Conservation (phyloP, 2,888 invertebrate species). For the Apotomis betuletana region DNA sequence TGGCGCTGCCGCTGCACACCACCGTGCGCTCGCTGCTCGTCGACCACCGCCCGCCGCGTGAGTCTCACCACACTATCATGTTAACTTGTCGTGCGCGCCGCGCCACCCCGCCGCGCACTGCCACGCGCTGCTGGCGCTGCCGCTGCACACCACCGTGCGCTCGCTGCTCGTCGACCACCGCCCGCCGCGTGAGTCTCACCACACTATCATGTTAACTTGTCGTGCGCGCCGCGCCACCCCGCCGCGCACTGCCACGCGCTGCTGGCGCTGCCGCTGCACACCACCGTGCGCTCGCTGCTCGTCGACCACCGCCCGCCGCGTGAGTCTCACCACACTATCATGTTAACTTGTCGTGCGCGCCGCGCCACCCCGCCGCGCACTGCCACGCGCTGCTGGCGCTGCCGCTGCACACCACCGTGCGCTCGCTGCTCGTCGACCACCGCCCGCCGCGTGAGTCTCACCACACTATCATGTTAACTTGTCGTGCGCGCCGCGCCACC, state of each 20-base stretch:
- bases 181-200: constrained; percentile 36
- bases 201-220: background rate
- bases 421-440: constrained; percentile 23
- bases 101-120: constrained; percentile 78
- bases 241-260: constrained; percentile 89
- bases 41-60: constrained; percentile 75
- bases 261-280: constrained; percentile 89
- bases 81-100: too few relatives aligned
- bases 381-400: constrained; percentile 78
- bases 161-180: too few relatives aligned
- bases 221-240: constrained; percentile 46
- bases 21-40: constrained; percentile 89
- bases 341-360: background rate
- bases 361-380: constrained; percentile 83
- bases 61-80: constrained; percentile 30
- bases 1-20: constrained; percentile 89
- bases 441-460: constrained; percentile 40
- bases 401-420: constrained; percentile 35
- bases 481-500: constrained; percentile 43
- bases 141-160: constrained; percentile 73
- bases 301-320: constrained; percentile 45
- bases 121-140: constrained; percentile 88
- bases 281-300: constrained; percentile 87
- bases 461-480: constrained; percentile 28
- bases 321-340: constrained; percentile 46